These are phyloP conservation scores for Elgaria multicarinata DNA, from an alignment of 2,113 vertebrate genomes.

Conservation along the genomic window DNA sequence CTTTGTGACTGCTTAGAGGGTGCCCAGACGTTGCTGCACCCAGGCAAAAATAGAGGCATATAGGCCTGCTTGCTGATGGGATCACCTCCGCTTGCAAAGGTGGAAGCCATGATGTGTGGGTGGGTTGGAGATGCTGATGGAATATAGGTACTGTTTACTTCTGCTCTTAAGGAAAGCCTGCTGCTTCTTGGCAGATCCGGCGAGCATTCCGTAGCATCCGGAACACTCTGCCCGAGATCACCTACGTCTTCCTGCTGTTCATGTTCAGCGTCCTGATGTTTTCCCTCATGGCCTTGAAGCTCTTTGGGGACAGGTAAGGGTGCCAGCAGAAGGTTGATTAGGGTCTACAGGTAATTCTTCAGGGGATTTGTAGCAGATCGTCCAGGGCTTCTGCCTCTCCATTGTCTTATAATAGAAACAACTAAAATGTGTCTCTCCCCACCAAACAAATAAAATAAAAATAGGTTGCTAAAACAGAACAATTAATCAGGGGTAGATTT, in stretches of 20 bases:
- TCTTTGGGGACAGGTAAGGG: constrained; percentile 87
- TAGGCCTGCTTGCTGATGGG: neutral
- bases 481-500: neutral
- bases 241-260: constrained; percentile 90
- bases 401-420: too few relatives aligned
- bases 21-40: too few relatives aligned
- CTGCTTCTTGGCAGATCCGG: constrained; percentile 80
- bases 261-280: constrained; percentile 93
- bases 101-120: neutral
- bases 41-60: neutral
- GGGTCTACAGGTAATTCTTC: too few relatives aligned
- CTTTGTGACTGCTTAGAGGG: neutral
- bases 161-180: neutral
- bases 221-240: constrained; percentile 90
- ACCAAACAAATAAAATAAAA: too few relatives aligned
- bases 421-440: too few relatives aligned
- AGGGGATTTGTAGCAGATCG: too few relatives aligned
- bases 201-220: constrained; percentile 90
- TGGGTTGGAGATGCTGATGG: neutral
- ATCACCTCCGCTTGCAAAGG: neutral
- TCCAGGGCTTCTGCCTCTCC: too few relatives aligned
- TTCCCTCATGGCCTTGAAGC: constrained; percentile 93
- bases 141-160: neutral
- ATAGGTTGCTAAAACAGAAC: too few relatives aligned
- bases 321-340: too few relatives aligned